Evolutionary conservation across 30 jellyfish, hydroid and myxozoan species (phyloP).

Genomic region (Hydractinia echinata): DNA sequence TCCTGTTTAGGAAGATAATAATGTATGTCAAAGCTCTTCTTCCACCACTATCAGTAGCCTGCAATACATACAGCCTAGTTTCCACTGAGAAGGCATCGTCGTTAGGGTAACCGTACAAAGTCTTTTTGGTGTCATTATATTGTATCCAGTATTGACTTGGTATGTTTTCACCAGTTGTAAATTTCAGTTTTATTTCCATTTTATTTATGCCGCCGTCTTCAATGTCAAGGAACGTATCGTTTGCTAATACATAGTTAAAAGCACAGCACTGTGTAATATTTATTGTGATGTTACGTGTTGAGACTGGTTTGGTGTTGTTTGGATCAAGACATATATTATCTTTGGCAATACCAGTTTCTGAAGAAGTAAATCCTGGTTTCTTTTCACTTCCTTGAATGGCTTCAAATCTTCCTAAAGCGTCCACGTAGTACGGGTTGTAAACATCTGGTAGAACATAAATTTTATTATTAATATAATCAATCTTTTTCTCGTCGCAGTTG

Average conservation of each 20-base stretch:
- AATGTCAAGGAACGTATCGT: constrained; percentile 8
- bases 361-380: background rate
- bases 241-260: background rate
- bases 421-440: background rate
- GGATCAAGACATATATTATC: background rate
- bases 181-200: background rate
- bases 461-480: background rate
- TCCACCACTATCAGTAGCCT: constrained; percentile 15
- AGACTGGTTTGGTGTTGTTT: background rate
- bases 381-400: background rate
- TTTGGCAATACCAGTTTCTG: background rate
- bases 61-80: background rate
- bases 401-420: background rate
- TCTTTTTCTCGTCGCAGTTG: constrained; percentile 4
- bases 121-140: constrained; percentile 12
- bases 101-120: constrained; percentile 26
- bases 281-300: background rate
- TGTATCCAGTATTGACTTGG: constrained; percentile 34
- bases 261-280: background rate
- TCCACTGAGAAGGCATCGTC: background rate
- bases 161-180: background rate
- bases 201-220: constrained; percentile 18
- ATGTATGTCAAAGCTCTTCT: background rate
- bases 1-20: background rate
- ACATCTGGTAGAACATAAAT: background rate